phyloP scores from a whole-genome alignment of 2,888 invertebrate species.

The Suillia variegata region DNA sequence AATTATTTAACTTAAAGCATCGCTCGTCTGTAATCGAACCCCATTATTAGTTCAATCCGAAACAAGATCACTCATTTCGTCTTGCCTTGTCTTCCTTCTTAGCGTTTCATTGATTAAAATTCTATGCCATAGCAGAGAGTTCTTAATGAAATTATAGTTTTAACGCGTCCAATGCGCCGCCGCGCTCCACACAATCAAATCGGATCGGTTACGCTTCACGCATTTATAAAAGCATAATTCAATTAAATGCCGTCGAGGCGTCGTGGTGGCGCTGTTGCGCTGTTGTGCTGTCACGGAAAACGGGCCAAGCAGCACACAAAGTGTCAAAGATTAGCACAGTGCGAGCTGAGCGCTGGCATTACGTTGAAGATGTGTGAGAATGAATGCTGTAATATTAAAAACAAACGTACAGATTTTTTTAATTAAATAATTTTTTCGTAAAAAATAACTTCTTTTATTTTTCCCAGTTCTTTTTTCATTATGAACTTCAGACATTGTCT shows the following conservation, averaged over 20 bases:
- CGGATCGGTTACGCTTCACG: constrained; percentile 19
- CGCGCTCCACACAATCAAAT: neutral
- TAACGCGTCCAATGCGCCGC: neutral
- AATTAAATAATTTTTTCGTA: constrained; percentile 1
- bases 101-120: constrained; percentile 17
- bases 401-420: too few relatives aligned
- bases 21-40: too few relatives aligned
- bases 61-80: neutral
- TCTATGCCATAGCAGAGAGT: constrained; percentile 11
- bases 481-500: too few relatives aligned
- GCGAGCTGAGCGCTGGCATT: neutral
- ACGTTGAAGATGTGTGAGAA: neutral
- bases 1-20: too few relatives aligned
- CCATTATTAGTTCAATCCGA: neutral
- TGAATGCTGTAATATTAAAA: constrained; percentile 6
- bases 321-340: constrained; percentile 11
- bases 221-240: constrained; percentile 10
- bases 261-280: neutral
- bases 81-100: constrained; percentile 6
- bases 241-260: constrained; percentile 12
- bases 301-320: neutral
- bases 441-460: too few relatives aligned
- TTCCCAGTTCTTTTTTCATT: too few relatives aligned
- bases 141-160: constrained; percentile 16
- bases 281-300: neutral